phyloP scores from a whole-genome alignment of 2,888 invertebrate species.

The Lobophora halterata region DNA sequence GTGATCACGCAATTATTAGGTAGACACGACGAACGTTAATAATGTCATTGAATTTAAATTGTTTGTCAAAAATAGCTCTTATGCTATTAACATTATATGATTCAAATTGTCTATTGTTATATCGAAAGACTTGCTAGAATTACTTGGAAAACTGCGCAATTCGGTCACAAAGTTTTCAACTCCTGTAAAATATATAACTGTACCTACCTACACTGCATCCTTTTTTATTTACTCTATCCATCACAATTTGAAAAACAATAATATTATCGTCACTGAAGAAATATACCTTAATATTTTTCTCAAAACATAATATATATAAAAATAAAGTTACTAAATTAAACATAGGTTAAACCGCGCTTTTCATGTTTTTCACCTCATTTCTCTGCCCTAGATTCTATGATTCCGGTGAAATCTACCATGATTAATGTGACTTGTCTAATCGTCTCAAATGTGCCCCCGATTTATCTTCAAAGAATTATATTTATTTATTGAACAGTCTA shows the following conservation, averaged over 20 bases:
- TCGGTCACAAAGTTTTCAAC: conserved; percentile 3
- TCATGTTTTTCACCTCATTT: conserved; percentile 3
- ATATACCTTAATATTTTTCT: too few relatives aligned
- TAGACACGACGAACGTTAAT: conserved; percentile 46
- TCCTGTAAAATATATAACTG: too few relatives aligned
- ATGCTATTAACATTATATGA: neutral
- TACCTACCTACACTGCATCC: too few relatives aligned
- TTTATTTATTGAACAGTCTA: too few relatives aligned
- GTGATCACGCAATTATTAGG: conserved; percentile 53
- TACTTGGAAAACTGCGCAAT: conserved; percentile 25
- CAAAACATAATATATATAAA: too few relatives aligned
- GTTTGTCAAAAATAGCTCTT: conserved; percentile 4
- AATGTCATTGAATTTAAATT: conserved; percentile 40
- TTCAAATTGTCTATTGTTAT: neutral
- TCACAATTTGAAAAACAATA: too few relatives aligned
- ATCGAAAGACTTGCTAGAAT: neutral
- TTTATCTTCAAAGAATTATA: conserved; percentile 13
- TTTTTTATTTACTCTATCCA: too few relatives aligned
- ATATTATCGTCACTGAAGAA: too few relatives aligned
- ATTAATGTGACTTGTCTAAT: neutral
- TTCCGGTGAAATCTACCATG: conserved; percentile 6
- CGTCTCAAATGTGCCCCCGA: conserved; percentile 7
- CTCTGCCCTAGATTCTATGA: conserved; percentile 4
- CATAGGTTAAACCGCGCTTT: too few relatives aligned
- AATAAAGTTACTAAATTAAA: too few relatives aligned